These are phyloP conservation scores for Cerastoderma edule DNA, from an alignment of 2,888 invertebrate genomes.

Conservation along the genomic window DNA sequence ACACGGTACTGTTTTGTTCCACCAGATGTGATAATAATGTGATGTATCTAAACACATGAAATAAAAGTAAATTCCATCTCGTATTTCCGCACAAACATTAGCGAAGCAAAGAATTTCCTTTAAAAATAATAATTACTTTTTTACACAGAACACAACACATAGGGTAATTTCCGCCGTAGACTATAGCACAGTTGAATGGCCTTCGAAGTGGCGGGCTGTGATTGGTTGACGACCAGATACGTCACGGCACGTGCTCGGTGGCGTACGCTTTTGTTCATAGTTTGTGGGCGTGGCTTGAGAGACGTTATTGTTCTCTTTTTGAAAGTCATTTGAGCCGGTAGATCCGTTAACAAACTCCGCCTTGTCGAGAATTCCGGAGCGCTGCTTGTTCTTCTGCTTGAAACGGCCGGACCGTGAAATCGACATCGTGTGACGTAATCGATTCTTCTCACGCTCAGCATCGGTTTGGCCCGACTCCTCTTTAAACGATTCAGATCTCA, in stretches of 20 bases:
- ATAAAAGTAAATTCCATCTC: too few relatives aligned
- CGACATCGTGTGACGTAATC: slow-evolving; percentile 72
- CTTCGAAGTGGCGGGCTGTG: slow-evolving; percentile 45
- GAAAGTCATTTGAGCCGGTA: slow-evolving; percentile 32
- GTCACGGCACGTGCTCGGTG: slow-evolving; percentile 60
- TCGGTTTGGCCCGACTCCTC: slow-evolving; percentile 60
- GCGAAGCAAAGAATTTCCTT: too few relatives aligned
- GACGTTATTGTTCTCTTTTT: slow-evolving; percentile 41
- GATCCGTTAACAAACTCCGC: slow-evolving; percentile 67
- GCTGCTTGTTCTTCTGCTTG: slow-evolving; percentile 75
- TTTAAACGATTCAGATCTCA: slow-evolving; percentile 60
- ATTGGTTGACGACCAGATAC: slow-evolving; percentile 49
- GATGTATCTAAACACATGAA: too few relatives aligned
- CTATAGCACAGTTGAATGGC: slow-evolving; percentile 59
- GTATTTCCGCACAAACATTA: too few relatives aligned
- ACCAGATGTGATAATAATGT: too few relatives aligned
- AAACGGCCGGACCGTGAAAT: slow-evolving; percentile 79
- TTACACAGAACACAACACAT: slow-evolving; percentile 10
- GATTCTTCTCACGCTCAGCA: slow-evolving; percentile 70
- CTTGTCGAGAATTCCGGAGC: slow-evolving; percentile 72
- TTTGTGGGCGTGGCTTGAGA: slow-evolving; percentile 4
- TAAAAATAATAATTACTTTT: too few relatives aligned
- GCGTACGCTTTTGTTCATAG: slow-evolving; percentile 39
- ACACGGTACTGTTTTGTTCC: too few relatives aligned
- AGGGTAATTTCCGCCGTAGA: too few relatives aligned